phyloP scores from a whole-genome alignment of 2,113 vertebrate genomes.

The Xenopus borealis region DNA sequence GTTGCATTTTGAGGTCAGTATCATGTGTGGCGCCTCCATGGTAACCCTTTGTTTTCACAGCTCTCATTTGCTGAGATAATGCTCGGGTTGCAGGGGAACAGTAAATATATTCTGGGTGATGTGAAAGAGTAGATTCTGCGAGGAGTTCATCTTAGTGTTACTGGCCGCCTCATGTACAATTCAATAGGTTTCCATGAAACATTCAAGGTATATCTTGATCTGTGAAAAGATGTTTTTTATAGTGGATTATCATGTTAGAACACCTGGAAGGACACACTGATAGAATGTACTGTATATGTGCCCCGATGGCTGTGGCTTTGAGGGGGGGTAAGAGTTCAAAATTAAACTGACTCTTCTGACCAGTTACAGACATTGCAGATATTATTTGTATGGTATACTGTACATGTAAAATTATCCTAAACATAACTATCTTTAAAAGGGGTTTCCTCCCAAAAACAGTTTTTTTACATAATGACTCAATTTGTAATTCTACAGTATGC shows the following conservation, averaged over 20 bases:
- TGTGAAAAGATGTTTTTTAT: neutral
- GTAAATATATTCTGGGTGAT: slow-evolving; percentile 32
- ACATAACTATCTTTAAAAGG: too few species aligned
- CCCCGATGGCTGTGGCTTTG: neutral
- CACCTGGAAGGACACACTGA: neutral
- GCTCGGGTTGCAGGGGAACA: slow-evolving; percentile 34
- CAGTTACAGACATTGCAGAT: too few species aligned
- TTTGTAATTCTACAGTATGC: too few species aligned
- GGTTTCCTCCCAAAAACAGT: too few species aligned
- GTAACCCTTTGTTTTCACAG: slow-evolving; percentile 41
- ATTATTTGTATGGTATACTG: too few species aligned
- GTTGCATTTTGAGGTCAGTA: slow-evolving; percentile 7
- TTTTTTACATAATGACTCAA: too few species aligned
- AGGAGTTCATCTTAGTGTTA: slow-evolving; percentile 37
- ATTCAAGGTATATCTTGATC: neutral
- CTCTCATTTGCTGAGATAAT: slow-evolving; percentile 18
- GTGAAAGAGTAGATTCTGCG: slow-evolving; percentile 35
- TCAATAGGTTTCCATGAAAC: slow-evolving; percentile 39
- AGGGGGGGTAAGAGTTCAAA: neutral
- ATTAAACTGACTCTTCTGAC: too few species aligned
- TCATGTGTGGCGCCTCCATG: slow-evolving; percentile 27
- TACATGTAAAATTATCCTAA: too few species aligned
- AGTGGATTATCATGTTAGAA: neutral
- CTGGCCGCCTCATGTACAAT: slow-evolving; percentile 37
- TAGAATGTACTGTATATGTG: neutral